Conservation (phyloP, 2,113 vertebrate species). For the Tringa solitaria region DNA sequence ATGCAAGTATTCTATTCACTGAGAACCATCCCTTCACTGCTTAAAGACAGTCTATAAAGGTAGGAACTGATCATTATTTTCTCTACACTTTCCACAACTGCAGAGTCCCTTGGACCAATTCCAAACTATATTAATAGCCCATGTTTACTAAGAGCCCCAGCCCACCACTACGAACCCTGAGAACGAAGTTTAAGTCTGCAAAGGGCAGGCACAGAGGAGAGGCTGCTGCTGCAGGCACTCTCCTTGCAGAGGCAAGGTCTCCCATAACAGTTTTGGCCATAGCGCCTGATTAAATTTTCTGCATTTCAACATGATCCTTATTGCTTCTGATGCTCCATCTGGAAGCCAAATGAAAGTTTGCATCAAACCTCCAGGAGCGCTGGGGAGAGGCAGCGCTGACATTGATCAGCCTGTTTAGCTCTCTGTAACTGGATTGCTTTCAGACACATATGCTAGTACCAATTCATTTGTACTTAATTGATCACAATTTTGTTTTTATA, state of each 20-base stretch:
- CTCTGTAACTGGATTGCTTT: neutral
- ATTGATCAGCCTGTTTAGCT: neutral
- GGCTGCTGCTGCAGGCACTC: neutral
- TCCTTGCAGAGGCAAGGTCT: neutral
- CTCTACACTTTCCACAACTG: neutral
- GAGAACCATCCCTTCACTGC: neutral
- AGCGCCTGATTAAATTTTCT: neutral
- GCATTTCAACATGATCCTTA: neutral
- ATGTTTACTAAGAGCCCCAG: neutral
- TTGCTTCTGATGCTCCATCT: neutral
- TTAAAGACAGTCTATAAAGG: neutral
- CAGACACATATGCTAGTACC: conserved; percentile 5
- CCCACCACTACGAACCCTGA: neutral
- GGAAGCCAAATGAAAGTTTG: conserved; percentile 4
- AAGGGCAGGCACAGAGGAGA: neutral
- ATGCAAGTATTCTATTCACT: neutral
- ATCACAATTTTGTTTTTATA: conserved; percentile 46
- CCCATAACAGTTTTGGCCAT: neutral
- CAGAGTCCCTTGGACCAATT: neutral
- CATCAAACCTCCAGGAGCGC: neutral
- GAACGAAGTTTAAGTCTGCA: too few relatives aligned
- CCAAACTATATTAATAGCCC: neutral
- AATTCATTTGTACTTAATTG: conserved; percentile 59
- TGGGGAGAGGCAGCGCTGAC: neutral
- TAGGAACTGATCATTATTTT: neutral